A percentile compares a stretch with the other conserved stretches of the same genome.
phyloP scores from a whole-genome alignment of 2,888 invertebrate genomes.

The Drosophila pseudotakahashii region DNA sequence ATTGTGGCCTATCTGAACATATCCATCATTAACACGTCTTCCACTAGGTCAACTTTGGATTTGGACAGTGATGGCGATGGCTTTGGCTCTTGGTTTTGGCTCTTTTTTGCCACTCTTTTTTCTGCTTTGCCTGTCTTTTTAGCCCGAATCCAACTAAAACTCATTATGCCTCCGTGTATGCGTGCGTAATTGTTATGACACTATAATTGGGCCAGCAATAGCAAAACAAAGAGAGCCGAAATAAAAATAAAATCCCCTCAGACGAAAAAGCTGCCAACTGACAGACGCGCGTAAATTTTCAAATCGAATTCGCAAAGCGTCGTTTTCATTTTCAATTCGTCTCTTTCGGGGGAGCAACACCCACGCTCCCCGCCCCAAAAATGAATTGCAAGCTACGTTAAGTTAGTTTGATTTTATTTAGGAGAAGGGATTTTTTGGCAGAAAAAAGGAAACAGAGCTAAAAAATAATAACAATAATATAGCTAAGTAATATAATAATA shows the following conservation, averaged over 20 bases:
- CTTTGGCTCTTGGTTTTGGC: conserved; percentile 30
- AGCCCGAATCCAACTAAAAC: conserved; percentile 33
- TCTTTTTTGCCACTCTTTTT: conserved; percentile 46
- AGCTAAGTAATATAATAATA: too few species aligned
- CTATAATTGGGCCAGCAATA: conserved; percentile 67
- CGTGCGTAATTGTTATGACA: conserved; percentile 70
- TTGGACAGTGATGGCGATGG: conserved; percentile 48
- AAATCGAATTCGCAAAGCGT: conserved; percentile 47
- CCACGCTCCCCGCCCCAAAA: conserved; percentile 25
- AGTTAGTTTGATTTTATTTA: neutral
- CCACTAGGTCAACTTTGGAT: conserved; percentile 65
- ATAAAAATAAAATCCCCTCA: conserved; percentile 23
- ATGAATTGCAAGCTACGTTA: neutral
- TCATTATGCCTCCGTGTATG: conserved; percentile 52
- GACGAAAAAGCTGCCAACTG: conserved; percentile 25
- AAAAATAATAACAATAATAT: too few species aligned
- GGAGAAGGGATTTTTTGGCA: neutral
- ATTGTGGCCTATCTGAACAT: conserved; percentile 60
- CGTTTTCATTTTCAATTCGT: conserved; percentile 14
- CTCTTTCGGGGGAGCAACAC: conserved; percentile 4
- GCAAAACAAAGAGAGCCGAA: conserved; percentile 28
- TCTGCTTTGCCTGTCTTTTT: conserved; percentile 27
- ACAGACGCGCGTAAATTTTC: conserved; percentile 62
- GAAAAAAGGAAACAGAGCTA: too few species aligned
- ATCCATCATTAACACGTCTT: conserved; percentile 78